Evolutionary conservation across 64 coral and sea anemone genomes (phyloP), one percentile per base, ranked within the genome.

Genomic region (Trachythela sp.): DNA sequence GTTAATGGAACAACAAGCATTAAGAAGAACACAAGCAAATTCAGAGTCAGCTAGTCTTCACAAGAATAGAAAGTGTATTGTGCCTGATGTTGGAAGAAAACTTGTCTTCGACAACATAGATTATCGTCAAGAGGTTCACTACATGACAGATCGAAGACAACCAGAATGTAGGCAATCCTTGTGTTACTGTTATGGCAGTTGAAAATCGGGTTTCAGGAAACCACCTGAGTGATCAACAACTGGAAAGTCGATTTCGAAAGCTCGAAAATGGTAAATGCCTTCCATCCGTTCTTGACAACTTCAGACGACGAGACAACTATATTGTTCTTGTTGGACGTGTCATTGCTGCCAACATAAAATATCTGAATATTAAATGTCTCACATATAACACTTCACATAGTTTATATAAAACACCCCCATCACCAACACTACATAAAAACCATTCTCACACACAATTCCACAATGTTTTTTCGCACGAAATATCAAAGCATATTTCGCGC

Each of bases 191-290:
- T 14, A 68, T 68, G 59, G 5, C 59, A 2, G 18, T 22, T 31
- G 59, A 68, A 14, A 68, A 68, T 68, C 59, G 59, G 2, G 59
- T 32, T 5, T 13, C 32, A 5, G 71, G 24, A 1, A 77, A 77
- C 71, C 71, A 77, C 30, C 36, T 77, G 4, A 77, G 71, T 34
- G 71, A 32, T 35, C 20, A 77, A 38, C 36, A 5, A 8, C 54
- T 4, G 3, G 8, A 7, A 4, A n/a, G 71, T 34, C 4, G 71
- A 14, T 4, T 77, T 35, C 4, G 4, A 18, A 4, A 77, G 13
- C 7, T 77, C 7, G 71, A 77, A n/a, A 77, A 77, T 77, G 31
- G 71, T 77, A 77, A 77, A 77, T 77, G 71, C 17, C 20, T 77
- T 34, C 71, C 71, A 77, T 34, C 27, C 26, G 17, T 3, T 13